Evolutionary conservation across 1,140 invertebrate species (phyloP).

Genomic region (Muscidifurax raptorellus): DNA sequence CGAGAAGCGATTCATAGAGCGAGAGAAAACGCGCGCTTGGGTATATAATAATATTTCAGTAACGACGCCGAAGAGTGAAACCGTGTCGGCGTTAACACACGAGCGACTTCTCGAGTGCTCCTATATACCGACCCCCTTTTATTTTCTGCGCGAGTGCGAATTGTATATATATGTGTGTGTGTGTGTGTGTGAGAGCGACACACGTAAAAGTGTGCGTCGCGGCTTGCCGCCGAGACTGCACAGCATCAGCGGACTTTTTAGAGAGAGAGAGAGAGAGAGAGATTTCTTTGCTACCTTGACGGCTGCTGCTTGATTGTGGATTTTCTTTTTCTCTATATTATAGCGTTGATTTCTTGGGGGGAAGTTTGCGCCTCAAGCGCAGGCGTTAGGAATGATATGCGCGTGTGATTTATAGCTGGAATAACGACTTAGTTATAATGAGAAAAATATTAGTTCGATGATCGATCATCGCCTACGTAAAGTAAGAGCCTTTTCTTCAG

Average conservation of each 20-base stretch:
- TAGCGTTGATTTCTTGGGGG: no score
- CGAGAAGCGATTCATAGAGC: not conserved
- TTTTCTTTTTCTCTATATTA: no score
- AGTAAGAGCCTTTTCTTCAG: no score
- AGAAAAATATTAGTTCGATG: no score
- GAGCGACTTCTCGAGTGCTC: constrained; percentile 42
- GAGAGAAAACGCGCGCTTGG: not conserved
- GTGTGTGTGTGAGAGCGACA: not conserved
- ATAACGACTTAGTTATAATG: no score
- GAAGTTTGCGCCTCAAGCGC: no score
- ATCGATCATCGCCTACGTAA: no score
- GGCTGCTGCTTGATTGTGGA: not conserved
- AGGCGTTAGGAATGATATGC: no score
- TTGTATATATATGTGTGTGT: not conserved
- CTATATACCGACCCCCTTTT: not conserved
- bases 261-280: not conserved
- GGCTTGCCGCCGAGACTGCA: not conserved
- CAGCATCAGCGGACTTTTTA: not conserved
- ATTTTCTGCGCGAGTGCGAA: constrained; percentile 19
- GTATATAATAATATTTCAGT: constrained; percentile 50
- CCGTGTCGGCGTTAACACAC: constrained; percentile 48
- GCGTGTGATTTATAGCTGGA: no score
- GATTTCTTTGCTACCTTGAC: not conserved
- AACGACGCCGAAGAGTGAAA: constrained; percentile 51
- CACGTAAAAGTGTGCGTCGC: not conserved